phyloP scores from a whole-genome alignment of 2,113 vertebrate species.

The Pungitius pungitius region DNA sequence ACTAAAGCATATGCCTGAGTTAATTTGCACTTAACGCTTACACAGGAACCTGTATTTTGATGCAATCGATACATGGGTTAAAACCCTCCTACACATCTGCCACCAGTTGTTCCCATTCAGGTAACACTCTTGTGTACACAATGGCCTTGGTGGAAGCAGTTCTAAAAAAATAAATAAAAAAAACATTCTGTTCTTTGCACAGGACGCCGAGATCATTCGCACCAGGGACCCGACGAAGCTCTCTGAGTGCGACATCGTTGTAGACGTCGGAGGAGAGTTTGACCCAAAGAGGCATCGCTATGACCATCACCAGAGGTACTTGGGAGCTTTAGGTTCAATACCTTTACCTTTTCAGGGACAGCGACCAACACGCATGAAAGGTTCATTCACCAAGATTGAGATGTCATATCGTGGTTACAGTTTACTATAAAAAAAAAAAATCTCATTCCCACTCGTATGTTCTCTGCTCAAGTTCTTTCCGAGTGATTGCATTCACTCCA shows the following conservation, averaged over 20 bases:
- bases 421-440: neutral
- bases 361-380: neutral
- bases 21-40: neutral
- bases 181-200: neutral
- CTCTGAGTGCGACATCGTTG: constrained; percentile 87
- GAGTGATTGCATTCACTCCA: constrained; percentile 36
- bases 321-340: neutral
- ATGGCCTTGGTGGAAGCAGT: neutral
- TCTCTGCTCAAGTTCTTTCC: constrained; percentile 33
- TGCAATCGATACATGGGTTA: neutral
- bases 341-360: neutral
- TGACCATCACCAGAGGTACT: constrained; percentile 93
- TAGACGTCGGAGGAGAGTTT: constrained; percentile 94
- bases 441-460: neutral
- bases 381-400: too few relatives aligned
- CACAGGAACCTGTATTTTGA: neutral
- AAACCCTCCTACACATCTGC: neutral
- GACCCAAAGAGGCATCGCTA: constrained; percentile 88
- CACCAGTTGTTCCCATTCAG: neutral
- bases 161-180: too few relatives aligned
- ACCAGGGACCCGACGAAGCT: constrained; percentile 86
- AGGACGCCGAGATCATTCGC: constrained; percentile 91
- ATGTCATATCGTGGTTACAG: neutral
- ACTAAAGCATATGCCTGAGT: neutral
- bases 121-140: neutral